Percentiles rank a stretch among this genome's conserved stretches.
Conservation (phyloP, 1,140 invertebrate genomes). For the Drosophila pallidifrons region DNA sequence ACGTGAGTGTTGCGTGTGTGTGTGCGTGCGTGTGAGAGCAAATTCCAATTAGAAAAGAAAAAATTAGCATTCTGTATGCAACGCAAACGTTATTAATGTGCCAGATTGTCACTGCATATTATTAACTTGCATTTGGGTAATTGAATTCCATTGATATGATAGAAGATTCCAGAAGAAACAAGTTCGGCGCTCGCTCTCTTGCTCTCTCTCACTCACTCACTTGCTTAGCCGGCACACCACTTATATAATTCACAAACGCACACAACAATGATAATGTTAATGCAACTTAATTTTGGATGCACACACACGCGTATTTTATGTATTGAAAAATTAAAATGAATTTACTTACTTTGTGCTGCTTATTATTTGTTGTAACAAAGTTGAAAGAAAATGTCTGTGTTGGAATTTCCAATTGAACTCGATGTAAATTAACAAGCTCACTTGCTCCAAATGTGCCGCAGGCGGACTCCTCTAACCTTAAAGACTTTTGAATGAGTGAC, state of each 20-base stretch:
- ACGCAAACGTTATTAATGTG: neutral
- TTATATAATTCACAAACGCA: conserved; percentile 60
- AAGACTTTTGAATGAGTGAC: conserved; percentile 48
- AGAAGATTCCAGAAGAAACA: conserved; percentile 69
- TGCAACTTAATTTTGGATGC: conserved; percentile 8
- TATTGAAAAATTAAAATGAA: neutral
- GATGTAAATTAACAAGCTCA: conserved; percentile 70
- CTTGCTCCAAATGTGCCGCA: conserved; percentile 65
- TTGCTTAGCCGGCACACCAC: conserved; percentile 43
- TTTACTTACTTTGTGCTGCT: conserved; percentile 61
- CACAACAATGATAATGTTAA: conserved; percentile 28
- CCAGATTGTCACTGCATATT: neutral
- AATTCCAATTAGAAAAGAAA: conserved; percentile 19
- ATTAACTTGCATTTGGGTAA: conserved; percentile 21
- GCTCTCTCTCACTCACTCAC: conserved; percentile 37
- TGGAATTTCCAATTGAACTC: conserved; percentile 51
- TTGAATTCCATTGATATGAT: conserved; percentile 6
- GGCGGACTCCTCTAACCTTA: conserved; percentile 61
- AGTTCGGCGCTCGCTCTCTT: conserved; percentile 9
- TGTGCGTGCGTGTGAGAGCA: neutral
- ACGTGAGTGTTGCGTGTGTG: conserved; percentile 27
- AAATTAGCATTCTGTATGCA: neutral
- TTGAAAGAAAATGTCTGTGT: conserved; percentile 33
- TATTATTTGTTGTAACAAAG: conserved; percentile 40
- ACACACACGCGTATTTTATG: conserved; percentile 3